These are phyloP conservation scores for Cervus canadensis DNA, from an alignment of 2,113 vertebrate genomes.

Conservation along the genomic window DNA sequence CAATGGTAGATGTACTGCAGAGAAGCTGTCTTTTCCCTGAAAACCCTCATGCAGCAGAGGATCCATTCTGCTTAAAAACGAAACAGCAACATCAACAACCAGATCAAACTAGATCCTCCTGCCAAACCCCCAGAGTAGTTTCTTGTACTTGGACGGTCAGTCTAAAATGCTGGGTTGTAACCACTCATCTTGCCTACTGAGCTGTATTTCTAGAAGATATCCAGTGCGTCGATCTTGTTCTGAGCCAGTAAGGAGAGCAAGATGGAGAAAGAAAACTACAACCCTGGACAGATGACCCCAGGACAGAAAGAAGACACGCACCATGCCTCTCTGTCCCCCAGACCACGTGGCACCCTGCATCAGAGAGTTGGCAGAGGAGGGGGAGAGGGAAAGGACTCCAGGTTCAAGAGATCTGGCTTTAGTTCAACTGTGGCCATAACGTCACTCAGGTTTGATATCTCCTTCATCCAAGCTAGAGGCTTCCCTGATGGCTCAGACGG, in stretches of 20 bases:
- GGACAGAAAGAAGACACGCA: background rate
- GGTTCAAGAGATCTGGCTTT: background rate
- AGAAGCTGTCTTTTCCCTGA: background rate
- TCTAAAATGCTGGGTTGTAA: background rate
- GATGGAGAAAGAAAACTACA: background rate
- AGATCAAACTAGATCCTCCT: background rate
- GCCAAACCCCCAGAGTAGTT: background rate
- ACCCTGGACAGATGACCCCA: background rate
- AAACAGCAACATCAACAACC: background rate
- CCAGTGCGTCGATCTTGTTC: background rate
- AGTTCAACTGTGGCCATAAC: background rate
- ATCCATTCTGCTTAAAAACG: background rate
- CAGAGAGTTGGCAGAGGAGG: background rate
- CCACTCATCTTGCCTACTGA: background rate
- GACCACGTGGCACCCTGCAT: background rate
- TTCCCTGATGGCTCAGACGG: background rate
- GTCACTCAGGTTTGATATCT: background rate
- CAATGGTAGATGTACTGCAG: background rate
- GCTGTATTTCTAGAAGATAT: background rate
- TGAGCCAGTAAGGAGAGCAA: constrained; percentile 17
- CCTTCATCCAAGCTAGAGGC: background rate
- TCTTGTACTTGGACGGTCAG: background rate
- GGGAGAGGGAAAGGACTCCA: constrained; percentile 11
- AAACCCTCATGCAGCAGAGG: background rate
- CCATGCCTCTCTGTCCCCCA: background rate